Evolutionary conservation across 1,140 invertebrate genomes (phyloP).

Genomic region (Caenorhabditis remanei): DNA sequence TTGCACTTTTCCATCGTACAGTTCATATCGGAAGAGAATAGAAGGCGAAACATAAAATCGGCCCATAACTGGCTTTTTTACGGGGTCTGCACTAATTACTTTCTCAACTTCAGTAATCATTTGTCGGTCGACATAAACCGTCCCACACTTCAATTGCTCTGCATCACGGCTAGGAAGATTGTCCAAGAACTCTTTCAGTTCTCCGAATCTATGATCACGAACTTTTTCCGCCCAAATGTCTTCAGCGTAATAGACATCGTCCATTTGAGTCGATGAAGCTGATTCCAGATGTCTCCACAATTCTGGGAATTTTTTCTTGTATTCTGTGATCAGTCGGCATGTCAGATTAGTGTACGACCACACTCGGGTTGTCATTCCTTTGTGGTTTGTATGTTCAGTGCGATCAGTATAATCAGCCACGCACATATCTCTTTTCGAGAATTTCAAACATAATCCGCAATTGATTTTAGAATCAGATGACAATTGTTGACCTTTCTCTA

Average conservation of each 20-base stretch:
- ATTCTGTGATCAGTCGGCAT: conserved; percentile 50
- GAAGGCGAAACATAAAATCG: neutral
- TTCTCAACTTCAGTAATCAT: conserved; percentile 80
- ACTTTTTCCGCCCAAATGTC: conserved; percentile 82
- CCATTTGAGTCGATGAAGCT: conserved; percentile 67
- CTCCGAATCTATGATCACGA: conserved; percentile 80
- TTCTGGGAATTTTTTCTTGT: conserved; percentile 82
- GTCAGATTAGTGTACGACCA: conserved; percentile 69
- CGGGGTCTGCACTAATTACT: conserved; percentile 51
- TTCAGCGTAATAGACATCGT: conserved; percentile 82
- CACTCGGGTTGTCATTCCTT: conserved; percentile 62
- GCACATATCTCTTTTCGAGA: conserved; percentile 84
- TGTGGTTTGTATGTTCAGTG: conserved; percentile 77
- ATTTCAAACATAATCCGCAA: conserved; percentile 92
- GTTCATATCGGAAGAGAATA: conserved; percentile 53
- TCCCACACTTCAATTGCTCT: conserved; percentile 82
- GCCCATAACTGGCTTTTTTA: neutral
- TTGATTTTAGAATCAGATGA: conserved; percentile 80
- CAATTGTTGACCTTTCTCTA: conserved; percentile 48
- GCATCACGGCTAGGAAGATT: conserved; percentile 82
- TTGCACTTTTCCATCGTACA: conserved; percentile 71
- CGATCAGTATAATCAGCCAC: conserved; percentile 87
- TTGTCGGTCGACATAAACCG: conserved; percentile 79
- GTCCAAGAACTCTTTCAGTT: conserved; percentile 84
- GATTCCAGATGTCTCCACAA: conserved; percentile 82